Percentiles rank a stretch among this genome's conserved stretches.
These are phyloP conservation scores for Drosophila infuscata DNA, from an alignment of 2,888 invertebrate genomes.

Conservation along the genomic window DNA sequence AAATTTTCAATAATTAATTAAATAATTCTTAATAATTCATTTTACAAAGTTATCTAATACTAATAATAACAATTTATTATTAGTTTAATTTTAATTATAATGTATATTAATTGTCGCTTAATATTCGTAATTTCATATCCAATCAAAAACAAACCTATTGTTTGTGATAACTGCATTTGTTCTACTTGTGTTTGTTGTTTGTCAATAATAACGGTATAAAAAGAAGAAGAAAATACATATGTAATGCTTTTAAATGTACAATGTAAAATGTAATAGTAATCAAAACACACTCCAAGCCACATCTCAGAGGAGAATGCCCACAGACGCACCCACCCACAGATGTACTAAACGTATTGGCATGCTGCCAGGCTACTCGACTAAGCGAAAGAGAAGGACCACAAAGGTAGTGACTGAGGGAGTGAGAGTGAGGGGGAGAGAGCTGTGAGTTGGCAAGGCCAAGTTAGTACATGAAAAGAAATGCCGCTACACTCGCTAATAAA, in stretches of 20 bases:
- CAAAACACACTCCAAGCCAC: conserved; percentile 8
- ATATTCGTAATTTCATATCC: background rate
- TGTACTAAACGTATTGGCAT: conserved; percentile 33
- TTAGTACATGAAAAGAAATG: conserved; percentile 60
- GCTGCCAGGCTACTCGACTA: conserved; percentile 35
- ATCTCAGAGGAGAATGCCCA: conserved; percentile 10
- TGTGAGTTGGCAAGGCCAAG: conserved; percentile 47
- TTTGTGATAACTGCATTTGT: too few species aligned
- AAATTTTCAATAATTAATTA: too few species aligned
- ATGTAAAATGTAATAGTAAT: conserved; percentile 14
- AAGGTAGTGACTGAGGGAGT: background rate
- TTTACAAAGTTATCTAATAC: background rate
- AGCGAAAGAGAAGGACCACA: conserved; percentile 22
- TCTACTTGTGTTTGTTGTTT: background rate
- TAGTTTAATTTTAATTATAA: background rate
- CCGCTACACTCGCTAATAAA: conserved; percentile 67
- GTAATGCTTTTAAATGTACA: conserved; percentile 3
- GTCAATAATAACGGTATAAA: background rate
- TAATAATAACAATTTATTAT: background rate
- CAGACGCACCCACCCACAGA: background rate
- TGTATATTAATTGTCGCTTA: background rate
- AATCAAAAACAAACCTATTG: too few species aligned
- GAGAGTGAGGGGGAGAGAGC: background rate
- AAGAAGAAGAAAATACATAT: background rate
- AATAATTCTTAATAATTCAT: background rate